Evolutionary conservation across 2,888 invertebrate species (phyloP), one percentile per base, ranked within the genome.

Genomic region (Netelia inedita): DNA sequence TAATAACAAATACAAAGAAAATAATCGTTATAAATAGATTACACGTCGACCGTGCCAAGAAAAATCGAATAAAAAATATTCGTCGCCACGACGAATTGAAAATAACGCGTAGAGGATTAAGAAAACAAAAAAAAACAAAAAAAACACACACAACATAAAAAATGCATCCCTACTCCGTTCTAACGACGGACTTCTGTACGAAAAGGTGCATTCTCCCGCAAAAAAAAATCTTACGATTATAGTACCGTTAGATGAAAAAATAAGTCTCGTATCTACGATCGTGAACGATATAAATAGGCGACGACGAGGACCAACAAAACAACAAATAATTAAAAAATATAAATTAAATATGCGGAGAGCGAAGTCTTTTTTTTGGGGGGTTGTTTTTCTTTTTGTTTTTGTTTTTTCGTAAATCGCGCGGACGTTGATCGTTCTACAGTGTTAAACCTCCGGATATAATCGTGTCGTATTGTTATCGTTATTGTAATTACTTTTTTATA

Each of bases 291-390:
- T 66, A 28, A 57, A 72, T 19, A 55, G 19, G 46, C 73, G 73
- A 72, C 59, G 73, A 72, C 63, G 80, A 84, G 84, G 84, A 84
- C 84, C 84, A 84, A 84, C 50, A 65, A 63, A 23, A 35, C 35
- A 35, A 35, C 35, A 35, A 78, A 63, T 65, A 50, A 79, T 68
- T 74, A 16, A 81, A 73, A 55, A 8, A 35, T 35, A 53, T 84
- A 80, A 63, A 68, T 68, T 81, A 84, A 78, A 46, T 69, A 43
- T 57, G 16, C 28, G 41, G 41, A 76, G 69, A 63, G 46, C 73
- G 59, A 35, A 69, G 41, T 59, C 35, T 53, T 81, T 65, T 46
- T 61, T 23, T 61, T 19, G 46, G 46, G 68, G 73, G n/a, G n/a
- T n/a, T n/a, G n/a, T n/a, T n/a, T n/a, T n/a, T n/a, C n/a, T n/a